A percentile compares a stretch with the other conserved stretches of the same genome.
phyloP scores from a whole-genome alignment of 2,113 vertebrate genomes.

The Chaetodon auriga region DNA sequence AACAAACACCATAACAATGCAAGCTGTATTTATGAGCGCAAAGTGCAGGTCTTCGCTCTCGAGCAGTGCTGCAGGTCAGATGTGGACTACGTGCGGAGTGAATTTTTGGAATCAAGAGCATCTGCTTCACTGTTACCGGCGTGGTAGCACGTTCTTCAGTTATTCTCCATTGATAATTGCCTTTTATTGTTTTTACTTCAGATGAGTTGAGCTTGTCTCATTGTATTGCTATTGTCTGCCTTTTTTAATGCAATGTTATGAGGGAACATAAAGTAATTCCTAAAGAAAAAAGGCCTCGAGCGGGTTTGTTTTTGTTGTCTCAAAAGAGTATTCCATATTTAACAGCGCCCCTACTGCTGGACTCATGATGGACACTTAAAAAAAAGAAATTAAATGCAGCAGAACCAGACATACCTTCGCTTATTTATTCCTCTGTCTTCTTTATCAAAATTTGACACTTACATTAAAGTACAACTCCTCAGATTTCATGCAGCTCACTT shows the following conservation, averaged over 20 bases:
- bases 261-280: constrained; percentile 71
- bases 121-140: constrained; percentile 17
- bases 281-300: constrained; percentile 32
- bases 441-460: neutral
- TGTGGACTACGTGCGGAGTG: constrained; percentile 26
- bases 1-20: constrained; percentile 55
- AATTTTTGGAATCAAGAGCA: neutral
- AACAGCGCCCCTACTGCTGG: neutral
- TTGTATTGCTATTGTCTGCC: constrained; percentile 61
- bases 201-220: constrained; percentile 48
- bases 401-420: neutral
- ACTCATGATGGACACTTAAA: neutral
- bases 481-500: neutral
- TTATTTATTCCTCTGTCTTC: neutral
- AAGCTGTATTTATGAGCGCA: constrained; percentile 48
- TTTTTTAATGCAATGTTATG: constrained; percentile 66
- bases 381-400: neutral
- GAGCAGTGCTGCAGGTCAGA: constrained; percentile 45
- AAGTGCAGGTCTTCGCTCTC: constrained; percentile 24
- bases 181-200: constrained; percentile 44
- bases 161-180: constrained; percentile 22
- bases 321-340: neutral
- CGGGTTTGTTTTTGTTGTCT: constrained; percentile 5
- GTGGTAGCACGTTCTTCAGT: constrained; percentile 41
- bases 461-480: neutral